Base-by-base conservation (phyloP, 2,113 vertebrate species). In the Channa maculata region DNA sequence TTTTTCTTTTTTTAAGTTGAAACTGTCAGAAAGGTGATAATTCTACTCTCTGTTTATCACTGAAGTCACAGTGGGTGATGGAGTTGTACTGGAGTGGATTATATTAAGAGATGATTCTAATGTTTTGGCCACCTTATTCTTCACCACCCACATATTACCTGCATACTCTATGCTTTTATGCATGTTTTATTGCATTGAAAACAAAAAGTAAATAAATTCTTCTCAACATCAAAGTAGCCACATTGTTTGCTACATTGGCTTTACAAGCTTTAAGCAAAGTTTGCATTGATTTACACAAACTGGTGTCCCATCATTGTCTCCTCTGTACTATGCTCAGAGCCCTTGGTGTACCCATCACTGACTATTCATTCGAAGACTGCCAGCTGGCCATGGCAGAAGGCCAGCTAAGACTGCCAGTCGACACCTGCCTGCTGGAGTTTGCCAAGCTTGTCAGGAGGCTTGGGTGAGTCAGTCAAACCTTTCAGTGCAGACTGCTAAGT, bases 291-390 rank as follows among this genome's bases (percentile, higher is more conserved):
- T 81, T 79, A 5, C 73, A 52, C 75, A 57, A 7, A 46, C 51
- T 75, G 64, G 76, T 71, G 60, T 70, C 48, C 43, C 7, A 8
- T 64, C 59, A 60, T 77, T 75, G 79, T 88, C 52, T 87, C 54
- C 37, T 71, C 58, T 67, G 34, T 65, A 71, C 57, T 91, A 63
- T 83, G 38, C 71, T 4, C 91, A 99, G 98, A 87, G 97, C 98
- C 0, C 86, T 99, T 85, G 95, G 94, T n/a, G 92, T 98, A 63
- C 91, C 97, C 0, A 96, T 98, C 80, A 99, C 97, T 1, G 98
- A 99, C 89, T 99, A 98, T 84, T 98, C 98, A 0, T 98, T 97
- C 85, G 98, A 99, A 92, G 98, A 99, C 89, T 99, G 98, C 93
- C 97, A 98, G 94, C 94, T 99, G 83, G 96, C 97, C 82, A 95